phyloP scores from a whole-genome alignment of 2,888 invertebrate species.

The Ichneumon xanthorius region DNA sequence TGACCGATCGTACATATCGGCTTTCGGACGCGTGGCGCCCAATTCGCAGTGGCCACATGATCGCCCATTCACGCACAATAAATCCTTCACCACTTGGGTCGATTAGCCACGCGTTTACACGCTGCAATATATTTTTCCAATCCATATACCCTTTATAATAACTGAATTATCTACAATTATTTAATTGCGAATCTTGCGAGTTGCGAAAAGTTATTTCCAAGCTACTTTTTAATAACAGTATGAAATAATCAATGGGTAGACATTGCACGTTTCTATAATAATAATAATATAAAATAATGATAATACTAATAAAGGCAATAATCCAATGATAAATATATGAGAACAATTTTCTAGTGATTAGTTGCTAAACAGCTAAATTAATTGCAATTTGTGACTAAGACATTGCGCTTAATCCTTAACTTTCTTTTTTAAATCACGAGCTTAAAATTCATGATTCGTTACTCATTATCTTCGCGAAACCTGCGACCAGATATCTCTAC shows the following conservation, averaged over 20 bases:
- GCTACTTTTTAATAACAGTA: slow-evolving; percentile 35
- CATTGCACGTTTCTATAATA: slow-evolving; percentile 60
- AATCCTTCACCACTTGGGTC: slow-evolving; percentile 25
- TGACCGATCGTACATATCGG: slow-evolving; percentile 72
- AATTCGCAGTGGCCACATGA: slow-evolving; percentile 22
- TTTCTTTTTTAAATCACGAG: slow-evolving; percentile 30
- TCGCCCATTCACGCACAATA: slow-evolving; percentile 5
- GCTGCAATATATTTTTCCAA: slow-evolving; percentile 64
- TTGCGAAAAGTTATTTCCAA: slow-evolving; percentile 32
- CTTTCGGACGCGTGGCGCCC: slow-evolving; percentile 42
- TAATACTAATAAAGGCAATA: slow-evolving; percentile 32
- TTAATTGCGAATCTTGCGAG: slow-evolving; percentile 47
- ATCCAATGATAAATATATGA: slow-evolving; percentile 40
- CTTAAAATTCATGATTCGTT: slow-evolving; percentile 1
- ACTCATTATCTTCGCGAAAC: slow-evolving; percentile 13
- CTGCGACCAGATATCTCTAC: slow-evolving; percentile 21
- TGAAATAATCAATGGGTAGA: slow-evolving; percentile 40
- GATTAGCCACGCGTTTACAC: slow-evolving; percentile 61
- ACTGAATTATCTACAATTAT: slow-evolving; percentile 78
- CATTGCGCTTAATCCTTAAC: slow-evolving; percentile 16
- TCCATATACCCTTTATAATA: slow-evolving; percentile 69
- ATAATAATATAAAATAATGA: slow-evolving; percentile 39
- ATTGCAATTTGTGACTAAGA: slow-evolving; percentile 42
- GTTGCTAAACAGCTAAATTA: slow-evolving; percentile 54
- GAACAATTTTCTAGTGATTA: slow-evolving; percentile 45